These are phyloP conservation scores for Nestor notabilis DNA, from an alignment of 2,113 vertebrate species.

Conservation along the genomic window DNA sequence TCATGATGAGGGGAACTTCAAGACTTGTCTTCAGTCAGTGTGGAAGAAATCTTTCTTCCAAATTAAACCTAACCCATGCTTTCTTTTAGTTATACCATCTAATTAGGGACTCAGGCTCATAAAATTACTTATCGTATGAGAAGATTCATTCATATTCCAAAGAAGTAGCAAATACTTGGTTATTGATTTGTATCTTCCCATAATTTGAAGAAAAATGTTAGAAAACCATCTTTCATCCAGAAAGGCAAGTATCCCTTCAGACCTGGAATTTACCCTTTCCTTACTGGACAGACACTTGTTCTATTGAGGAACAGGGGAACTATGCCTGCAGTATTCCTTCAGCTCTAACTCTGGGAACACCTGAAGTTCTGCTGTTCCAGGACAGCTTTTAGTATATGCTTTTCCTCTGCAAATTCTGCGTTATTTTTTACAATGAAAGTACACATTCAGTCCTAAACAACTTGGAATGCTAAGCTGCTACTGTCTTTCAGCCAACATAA, in stretches of 20 bases:
- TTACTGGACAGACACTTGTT: not conserved
- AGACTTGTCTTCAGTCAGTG: not conserved
- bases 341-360: not conserved
- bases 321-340: not conserved
- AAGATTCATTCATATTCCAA: not conserved
- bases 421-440: not conserved
- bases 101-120: not conserved
- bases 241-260: not conserved
- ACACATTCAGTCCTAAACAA: not conserved
- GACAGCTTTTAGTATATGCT: not conserved
- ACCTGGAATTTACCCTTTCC: not conserved
- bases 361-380: not conserved
- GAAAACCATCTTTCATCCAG: not conserved
- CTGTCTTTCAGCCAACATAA: not conserved
- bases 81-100: not conserved
- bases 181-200: not conserved
- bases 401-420: not conserved
- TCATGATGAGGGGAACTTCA: not conserved
- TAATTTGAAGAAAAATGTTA: not conserved
- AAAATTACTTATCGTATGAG: not conserved
- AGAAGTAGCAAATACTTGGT: not conserved
- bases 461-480: not conserved
- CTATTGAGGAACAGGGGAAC: not conserved
- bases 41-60: not conserved
- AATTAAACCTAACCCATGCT: not conserved